A percentile compares a stretch with the other conserved stretches of the same genome.
Evolutionary conservation across 1,140 invertebrate species (phyloP).

Genomic region (Lepidurus packardi): DNA sequence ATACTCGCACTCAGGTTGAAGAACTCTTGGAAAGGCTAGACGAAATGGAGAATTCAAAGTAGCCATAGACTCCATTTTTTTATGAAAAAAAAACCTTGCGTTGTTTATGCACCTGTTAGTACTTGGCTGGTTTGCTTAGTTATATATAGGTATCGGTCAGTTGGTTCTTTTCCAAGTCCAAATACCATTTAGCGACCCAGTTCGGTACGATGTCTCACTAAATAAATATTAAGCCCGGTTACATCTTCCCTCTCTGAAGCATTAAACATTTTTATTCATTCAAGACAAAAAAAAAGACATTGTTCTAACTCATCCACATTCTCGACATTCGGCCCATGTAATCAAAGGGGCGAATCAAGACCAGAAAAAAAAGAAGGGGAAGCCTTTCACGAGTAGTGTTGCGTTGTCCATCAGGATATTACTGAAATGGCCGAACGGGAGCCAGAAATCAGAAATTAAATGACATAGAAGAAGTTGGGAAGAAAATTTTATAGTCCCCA

Average conservation of each 20-base stretch:
- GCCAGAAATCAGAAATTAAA: constrained; percentile 27
- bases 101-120: neutral
- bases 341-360: constrained; percentile 27
- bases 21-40: neutral
- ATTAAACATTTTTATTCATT: constrained; percentile 22
- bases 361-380: constrained; percentile 29
- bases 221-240: neutral
- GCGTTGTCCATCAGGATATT: constrained; percentile 23
- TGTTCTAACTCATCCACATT: constrained; percentile 12
- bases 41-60: neutral
- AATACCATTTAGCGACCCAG: neutral
- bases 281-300: constrained; percentile 17
- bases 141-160: neutral
- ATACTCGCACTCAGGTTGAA: neutral
- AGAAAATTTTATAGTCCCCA: neutral
- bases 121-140: neutral
- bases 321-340: constrained; percentile 1
- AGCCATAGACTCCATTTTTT: neutral
- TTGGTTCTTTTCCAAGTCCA: constrained; percentile 10
- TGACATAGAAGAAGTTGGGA: constrained; percentile 23
- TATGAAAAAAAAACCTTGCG: neutral
- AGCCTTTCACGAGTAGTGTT: constrained; percentile 22
- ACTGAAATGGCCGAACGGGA: constrained; percentile 27
- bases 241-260: neutral
- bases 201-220: neutral